Evolutionary conservation across 1,140 invertebrate species (phyloP).

Genomic region (Trigoniulus corallinus): DNA sequence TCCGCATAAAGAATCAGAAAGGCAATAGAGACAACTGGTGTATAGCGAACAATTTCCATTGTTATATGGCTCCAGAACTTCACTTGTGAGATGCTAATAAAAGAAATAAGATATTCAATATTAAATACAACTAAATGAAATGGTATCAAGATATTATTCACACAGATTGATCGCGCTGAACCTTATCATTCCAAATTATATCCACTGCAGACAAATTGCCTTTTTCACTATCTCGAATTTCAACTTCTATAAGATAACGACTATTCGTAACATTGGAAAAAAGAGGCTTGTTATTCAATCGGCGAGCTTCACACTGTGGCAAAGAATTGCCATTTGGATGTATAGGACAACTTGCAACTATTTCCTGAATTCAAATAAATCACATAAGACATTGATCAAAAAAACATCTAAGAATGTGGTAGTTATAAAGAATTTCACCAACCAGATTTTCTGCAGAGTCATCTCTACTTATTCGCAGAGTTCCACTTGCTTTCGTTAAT

Average conservation of each 20-base stretch:
- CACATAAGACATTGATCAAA: too few species aligned
- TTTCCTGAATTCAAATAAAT: constrained; percentile 21
- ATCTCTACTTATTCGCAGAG: background rate
- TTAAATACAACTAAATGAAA: too few species aligned
- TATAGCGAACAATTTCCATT: constrained; percentile 59
- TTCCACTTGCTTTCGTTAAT: background rate
- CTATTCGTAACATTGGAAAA: constrained; percentile 15
- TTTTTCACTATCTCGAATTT: background rate
- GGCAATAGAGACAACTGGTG: constrained; percentile 66
- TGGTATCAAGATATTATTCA: too few species aligned
- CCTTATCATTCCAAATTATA: background rate
- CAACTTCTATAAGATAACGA: constrained; percentile 38
- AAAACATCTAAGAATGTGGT: too few species aligned
- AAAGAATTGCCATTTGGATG: background rate
- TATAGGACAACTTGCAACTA: constrained; percentile 34
- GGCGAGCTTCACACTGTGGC: constrained; percentile 9
- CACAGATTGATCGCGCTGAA: background rate
- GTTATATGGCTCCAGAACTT: constrained; percentile 71
- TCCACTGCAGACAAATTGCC: background rate
- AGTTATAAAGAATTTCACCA: background rate
- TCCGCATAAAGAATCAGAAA: constrained; percentile 72
- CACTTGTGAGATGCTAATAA: constrained; percentile 55
- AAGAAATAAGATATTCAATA: constrained; percentile 5
- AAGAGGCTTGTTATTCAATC: constrained; percentile 10
- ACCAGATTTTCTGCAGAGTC: constrained; percentile 7